Percentiles rank a stretch among this genome's conserved stretches.
These are phyloP conservation scores for Drosophila pachea DNA, from an alignment of 1,140 invertebrate genomes.

Conservation along the genomic window DNA sequence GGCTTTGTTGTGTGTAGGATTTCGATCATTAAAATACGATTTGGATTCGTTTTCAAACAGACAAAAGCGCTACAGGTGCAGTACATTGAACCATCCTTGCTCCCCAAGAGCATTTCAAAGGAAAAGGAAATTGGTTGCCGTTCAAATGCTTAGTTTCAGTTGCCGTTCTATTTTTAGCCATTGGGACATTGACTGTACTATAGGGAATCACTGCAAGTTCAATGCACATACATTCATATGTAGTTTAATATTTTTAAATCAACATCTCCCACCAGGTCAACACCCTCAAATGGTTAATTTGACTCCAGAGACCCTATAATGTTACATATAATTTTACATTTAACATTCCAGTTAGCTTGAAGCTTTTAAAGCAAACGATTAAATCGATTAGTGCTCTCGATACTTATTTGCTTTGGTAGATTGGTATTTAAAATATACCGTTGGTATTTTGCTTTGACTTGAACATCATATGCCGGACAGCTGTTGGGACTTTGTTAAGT, in stretches of 20 bases:
- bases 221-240: conserved; percentile 41
- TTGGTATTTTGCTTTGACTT: conserved; percentile 7
- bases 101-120: conserved; percentile 31
- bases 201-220: conserved; percentile 46
- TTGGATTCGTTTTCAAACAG: conserved; percentile 19
- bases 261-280: conserved; percentile 19
- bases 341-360: not conserved
- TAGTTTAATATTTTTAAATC: conserved; percentile 28
- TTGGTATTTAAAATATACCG: conserved; percentile 8
- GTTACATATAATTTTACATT: not conserved
- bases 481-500: conserved; percentile 9
- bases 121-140: conserved; percentile 63
- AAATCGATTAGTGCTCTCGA: conserved; percentile 27
- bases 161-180: conserved; percentile 39
- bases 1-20: conserved; percentile 20
- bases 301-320: not conserved
- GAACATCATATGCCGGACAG: not conserved
- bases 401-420: not conserved
- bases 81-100: conserved; percentile 49
- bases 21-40: conserved; percentile 46
- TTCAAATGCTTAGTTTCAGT: conserved; percentile 43
- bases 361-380: too few species aligned
- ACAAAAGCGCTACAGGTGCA: conserved; percentile 34
- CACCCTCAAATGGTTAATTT: conserved; percentile 5
- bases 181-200: conserved; percentile 26